Base-by-base conservation (phyloP, 2,797 vertebrate genomes). In the Bovichtus variegatus region DNA sequence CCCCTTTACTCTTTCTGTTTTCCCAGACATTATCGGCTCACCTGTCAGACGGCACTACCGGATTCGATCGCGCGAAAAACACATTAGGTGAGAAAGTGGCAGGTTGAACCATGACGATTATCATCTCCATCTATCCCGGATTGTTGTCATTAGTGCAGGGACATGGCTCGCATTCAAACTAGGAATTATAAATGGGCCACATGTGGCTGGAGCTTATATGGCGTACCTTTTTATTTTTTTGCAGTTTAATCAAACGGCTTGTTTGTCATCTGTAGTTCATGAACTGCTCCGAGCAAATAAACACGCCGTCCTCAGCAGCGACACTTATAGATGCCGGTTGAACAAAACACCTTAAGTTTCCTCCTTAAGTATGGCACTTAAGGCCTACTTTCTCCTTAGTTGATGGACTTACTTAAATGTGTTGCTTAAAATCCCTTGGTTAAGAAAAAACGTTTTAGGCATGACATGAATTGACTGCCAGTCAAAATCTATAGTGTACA, bases 1-100 rank as follows among this genome's bases (percentile, higher is more conserved):
- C 50, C 49, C 18, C 40, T 81, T 71, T 21, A 50, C 72, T 53
- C 71, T 7, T 57, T 68, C 44, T 63, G 60, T 80, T 80, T 78
- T 51, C 50, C 61, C 80, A 84, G 84, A 88, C 76, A 15, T 85
- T 88, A 88, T 81, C 67, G 83, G 72, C 85, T 89, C 88, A 79
- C 83, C 89, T 85, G 85, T 92, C 90, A 89, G 82, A 75, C 71
- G 2, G 73, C 62, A 49, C 50, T n/a, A 53, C 50, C 10, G 36
- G 38, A 75, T 86, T 89, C 65, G 69, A 91, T 89, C 54, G 70
- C 21, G 11, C 59, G n/a, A 50, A 58, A 81, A 87, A 87, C 54
- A 49, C 50, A 89, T 91, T 64, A 64, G 66, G 34, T 40, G 46
- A 47, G 59, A 74, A 85, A 85, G 71, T 81, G 78, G 58, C 81